phyloP scores from a whole-genome alignment of 2,797 vertebrate species.

The Ctenopoma multispine region DNA sequence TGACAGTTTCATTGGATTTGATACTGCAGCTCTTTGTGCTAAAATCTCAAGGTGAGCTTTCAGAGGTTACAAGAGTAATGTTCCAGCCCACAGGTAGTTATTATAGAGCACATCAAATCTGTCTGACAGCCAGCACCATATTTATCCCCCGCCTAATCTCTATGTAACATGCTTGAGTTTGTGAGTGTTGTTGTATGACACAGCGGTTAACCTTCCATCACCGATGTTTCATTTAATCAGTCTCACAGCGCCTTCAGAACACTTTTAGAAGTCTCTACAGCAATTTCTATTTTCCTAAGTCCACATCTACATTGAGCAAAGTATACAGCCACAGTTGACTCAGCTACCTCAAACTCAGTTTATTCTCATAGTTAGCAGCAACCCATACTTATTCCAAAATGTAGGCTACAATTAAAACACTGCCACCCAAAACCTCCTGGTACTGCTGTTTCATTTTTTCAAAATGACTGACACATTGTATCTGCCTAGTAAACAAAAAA shows the following conservation, averaged over 20 bases:
- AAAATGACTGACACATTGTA: background rate
- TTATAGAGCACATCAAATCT: slow-evolving; percentile 18
- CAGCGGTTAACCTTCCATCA: slow-evolving; percentile 33
- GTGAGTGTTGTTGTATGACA: slow-evolving; percentile 19
- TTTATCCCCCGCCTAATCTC: slow-evolving; percentile 30
- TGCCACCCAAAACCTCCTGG: too few species aligned
- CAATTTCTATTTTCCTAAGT: slow-evolving; percentile 18
- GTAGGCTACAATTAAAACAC: too few species aligned
- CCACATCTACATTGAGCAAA: background rate
- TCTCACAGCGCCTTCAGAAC: slow-evolving; percentile 14
- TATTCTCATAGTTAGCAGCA: background rate
- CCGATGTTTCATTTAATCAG: slow-evolving; percentile 58
- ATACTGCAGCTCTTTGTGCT: background rate
- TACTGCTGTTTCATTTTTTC: background rate
- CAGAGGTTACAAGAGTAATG: slow-evolving; percentile 1
- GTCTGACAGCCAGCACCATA: slow-evolving; percentile 17
- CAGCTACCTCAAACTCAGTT: background rate
- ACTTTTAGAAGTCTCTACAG: slow-evolving; percentile 27
- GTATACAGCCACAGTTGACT: background rate
- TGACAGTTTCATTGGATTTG: background rate
- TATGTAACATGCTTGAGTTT: slow-evolving; percentile 20
- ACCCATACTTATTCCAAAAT: background rate
- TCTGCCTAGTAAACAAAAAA: background rate
- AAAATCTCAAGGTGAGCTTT: slow-evolving; percentile 3
- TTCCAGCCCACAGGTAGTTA: background rate